phyloP scores from a whole-genome alignment of 2,888 invertebrate species.

The Gasteruption jaculator region DNA sequence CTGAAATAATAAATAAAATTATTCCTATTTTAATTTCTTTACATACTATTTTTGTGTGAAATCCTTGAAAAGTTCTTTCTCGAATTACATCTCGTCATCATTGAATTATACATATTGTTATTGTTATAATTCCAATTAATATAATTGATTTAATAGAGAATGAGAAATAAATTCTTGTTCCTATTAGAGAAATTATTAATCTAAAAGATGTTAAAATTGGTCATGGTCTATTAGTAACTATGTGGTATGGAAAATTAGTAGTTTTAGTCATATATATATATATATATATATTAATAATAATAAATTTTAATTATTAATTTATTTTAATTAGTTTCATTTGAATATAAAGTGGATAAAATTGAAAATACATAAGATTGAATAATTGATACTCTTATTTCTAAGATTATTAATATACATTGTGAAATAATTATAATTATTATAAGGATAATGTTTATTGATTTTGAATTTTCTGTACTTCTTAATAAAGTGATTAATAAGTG shows the following conservation, averaged over 20 bases:
- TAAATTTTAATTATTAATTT: neutral
- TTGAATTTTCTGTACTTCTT: constrained; percentile 53
- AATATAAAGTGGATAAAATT: constrained; percentile 64
- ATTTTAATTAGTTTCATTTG: constrained; percentile 61
- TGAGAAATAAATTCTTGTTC: constrained; percentile 63
- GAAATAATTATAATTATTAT: constrained; percentile 45
- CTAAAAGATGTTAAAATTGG: constrained; percentile 59
- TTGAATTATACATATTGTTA: constrained; percentile 57
- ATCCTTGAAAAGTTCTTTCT: constrained; percentile 65
- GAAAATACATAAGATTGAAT: constrained; percentile 68
- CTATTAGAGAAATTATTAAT: constrained; percentile 57
- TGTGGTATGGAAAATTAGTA: constrained; percentile 51
- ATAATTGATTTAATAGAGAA: constrained; percentile 56
- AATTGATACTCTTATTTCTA: constrained; percentile 60
- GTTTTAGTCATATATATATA: constrained; percentile 2
- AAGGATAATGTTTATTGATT: constrained; percentile 42
- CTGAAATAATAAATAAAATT: constrained; percentile 51
- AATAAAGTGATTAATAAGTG: constrained; percentile 64
- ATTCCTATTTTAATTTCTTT: constrained; percentile 65
- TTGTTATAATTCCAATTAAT: constrained; percentile 52
- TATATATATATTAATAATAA: constrained; percentile 51
- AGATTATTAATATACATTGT: constrained; percentile 56
- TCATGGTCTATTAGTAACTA: constrained; percentile 66
- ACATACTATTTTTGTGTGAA: constrained; percentile 59
- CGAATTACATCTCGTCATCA: constrained; percentile 69